phyloP scores from a whole-genome alignment of 53 echinoderm and acorn worm species.

The Paracentrotus lividus region DNA sequence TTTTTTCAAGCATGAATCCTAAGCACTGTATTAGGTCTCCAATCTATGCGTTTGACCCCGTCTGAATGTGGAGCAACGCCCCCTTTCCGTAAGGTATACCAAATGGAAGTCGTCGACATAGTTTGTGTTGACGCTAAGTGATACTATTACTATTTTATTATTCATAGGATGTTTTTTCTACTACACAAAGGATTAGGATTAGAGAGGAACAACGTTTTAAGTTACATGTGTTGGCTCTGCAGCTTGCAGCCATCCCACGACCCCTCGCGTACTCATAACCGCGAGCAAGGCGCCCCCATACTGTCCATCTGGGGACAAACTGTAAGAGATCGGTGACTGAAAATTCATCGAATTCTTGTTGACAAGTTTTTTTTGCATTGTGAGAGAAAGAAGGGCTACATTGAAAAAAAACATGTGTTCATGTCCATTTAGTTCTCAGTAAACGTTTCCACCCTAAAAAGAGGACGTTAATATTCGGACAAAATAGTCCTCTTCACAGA shows the following conservation, averaged over 20 bases:
- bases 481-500: neutral
- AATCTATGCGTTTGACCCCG: neutral
- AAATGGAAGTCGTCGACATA: too few relatives aligned
- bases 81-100: neutral
- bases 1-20: neutral
- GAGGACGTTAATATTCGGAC: neutral
- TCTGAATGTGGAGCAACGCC: neutral
- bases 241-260: neutral
- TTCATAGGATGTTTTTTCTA: slow-evolving; percentile 27
- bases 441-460: neutral
- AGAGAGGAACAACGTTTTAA: neutral
- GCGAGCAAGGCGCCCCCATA: neutral
- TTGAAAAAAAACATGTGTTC: too few relatives aligned
- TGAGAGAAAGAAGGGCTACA: neutral
- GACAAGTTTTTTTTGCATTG: too few relatives aligned
- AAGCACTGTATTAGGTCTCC: neutral
- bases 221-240: neutral
- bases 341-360: neutral
- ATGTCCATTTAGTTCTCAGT: too few relatives aligned
- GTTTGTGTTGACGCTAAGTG: slow-evolving; percentile 13
- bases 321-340: neutral
- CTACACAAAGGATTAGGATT: neutral
- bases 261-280: neutral
- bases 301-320: neutral
- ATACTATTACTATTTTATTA: slow-evolving; percentile 3